phyloP scores from a whole-genome alignment of 2,888 invertebrate genomes.

The Baccha elongata region DNA sequence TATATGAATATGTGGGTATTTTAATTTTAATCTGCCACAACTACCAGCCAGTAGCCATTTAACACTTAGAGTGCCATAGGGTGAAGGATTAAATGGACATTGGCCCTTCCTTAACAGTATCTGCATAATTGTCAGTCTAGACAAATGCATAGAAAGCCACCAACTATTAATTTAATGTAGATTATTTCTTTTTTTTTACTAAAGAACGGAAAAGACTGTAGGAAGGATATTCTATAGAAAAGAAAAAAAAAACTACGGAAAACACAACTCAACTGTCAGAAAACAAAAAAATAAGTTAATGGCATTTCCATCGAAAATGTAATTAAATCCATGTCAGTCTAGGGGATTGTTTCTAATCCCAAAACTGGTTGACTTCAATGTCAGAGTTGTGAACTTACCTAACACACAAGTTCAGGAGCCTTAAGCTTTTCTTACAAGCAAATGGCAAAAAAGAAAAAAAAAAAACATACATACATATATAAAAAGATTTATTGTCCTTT shows the following conservation, averaged over 20 bases:
- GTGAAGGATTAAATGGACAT: constrained; percentile 52
- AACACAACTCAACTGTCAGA: constrained; percentile 18
- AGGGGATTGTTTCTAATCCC: constrained; percentile 41
- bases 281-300: constrained; percentile 28
- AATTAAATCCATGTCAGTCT: constrained; percentile 54
- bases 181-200: not conserved
- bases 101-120: constrained; percentile 9
- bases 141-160: constrained; percentile 8
- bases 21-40: constrained; percentile 40
- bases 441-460: not conserved
- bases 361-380: constrained; percentile 35
- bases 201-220: not conserved
- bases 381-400: constrained; percentile 5
- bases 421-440: not conserved
- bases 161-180: not conserved
- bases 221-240: not conserved
- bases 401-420: not conserved
- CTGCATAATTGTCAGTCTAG: constrained; percentile 42
- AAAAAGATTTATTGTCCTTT: constrained; percentile 20
- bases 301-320: constrained; percentile 45
- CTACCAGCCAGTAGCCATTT: constrained; percentile 5
- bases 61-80: constrained; percentile 4
- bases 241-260: not conserved
- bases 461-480: too few species aligned
- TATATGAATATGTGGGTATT: constrained; percentile 2